Evolutionary conservation across 2,797 vertebrate species (phyloP), one percentile per base, ranked within the genome.

Genomic region (Darevskia mixta): DNA sequence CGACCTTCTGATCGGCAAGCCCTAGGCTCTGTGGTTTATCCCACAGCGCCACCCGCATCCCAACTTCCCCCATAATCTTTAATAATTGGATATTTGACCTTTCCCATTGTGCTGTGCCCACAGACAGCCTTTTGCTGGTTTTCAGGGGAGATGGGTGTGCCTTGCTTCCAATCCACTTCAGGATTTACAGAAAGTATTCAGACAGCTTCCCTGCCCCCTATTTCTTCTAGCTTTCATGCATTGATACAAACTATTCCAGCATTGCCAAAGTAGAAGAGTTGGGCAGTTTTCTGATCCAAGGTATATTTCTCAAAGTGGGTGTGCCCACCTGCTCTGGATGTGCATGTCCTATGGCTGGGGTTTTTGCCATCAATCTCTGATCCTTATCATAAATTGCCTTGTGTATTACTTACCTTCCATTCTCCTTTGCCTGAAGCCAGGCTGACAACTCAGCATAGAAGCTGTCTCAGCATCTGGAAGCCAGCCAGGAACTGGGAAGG

Each of bases 401-500:
- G 41, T 38, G 20, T 76, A 27, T 83, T 29, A 38, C 5, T 76
- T 41, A 10, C 10, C 66, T 72, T n/a, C 77, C 77, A 38, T 79
- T 79, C 11, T 69, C 29, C 35, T 79, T 25, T 76, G 17, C 61
- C 80, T 77, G 86, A 66, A 49, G 15, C 38, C 79, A 87, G 86
- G 41, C 71, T 76, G 69, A 76, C 58, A 67, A 10, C 61, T 76
- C 43, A 67, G 61, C 15, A 35, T 32, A 45, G n/a, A 69, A 58
- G 17, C 61, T 89, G 43, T 27, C 61, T 86, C 43, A 86, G 83
- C 61, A n/a, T 4, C 18, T 76, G 78, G 77, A 73, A 85, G n/a
- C 23, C n/a, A 91, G 66, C 71, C 75, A 88, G 80, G 79, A 2
- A 2, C 55, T 49, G 69, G n/a, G 58, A 91, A 38, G 58, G 86